phyloP scores from a whole-genome alignment of 2,888 invertebrate species.

The Spisula subtruncata region DNA sequence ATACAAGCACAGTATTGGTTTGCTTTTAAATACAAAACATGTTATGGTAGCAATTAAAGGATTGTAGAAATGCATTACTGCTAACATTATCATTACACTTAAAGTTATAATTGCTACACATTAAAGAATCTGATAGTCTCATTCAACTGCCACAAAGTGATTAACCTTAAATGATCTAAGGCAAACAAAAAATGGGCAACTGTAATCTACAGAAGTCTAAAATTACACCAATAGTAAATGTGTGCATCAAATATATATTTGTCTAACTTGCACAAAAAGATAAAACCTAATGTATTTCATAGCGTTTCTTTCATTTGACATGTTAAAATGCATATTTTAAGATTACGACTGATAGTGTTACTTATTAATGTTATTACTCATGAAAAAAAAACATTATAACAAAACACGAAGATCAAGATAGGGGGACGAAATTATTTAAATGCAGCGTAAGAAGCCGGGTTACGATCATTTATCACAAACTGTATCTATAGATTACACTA shows the following conservation, averaged over 20 bases:
- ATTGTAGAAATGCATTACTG: not conserved
- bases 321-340: conserved; percentile 37
- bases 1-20: not conserved
- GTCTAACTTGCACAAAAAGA: conserved; percentile 25
- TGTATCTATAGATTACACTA: conserved; percentile 45
- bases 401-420: conserved; percentile 48
- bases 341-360: conserved; percentile 41
- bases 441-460: conserved; percentile 38
- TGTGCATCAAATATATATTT: conserved; percentile 26
- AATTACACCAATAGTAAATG: conserved; percentile 11
- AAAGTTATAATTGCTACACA: not conserved
- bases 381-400: conserved; percentile 41
- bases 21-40: not conserved
- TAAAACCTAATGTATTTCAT: conserved; percentile 28
- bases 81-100: not conserved
- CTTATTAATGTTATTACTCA: conserved; percentile 41
- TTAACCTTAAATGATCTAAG: conserved; percentile 7
- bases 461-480: conserved; percentile 55
- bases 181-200: not conserved
- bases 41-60: not conserved
- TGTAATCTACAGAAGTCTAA: not conserved
- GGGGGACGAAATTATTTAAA: conserved; percentile 45
- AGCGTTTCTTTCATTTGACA: conserved; percentile 34
- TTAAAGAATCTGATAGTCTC: conserved; percentile 16
- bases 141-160: not conserved